Conservation (phyloP, 2,113 vertebrate species). For the Bagarius yarrelli region DNA sequence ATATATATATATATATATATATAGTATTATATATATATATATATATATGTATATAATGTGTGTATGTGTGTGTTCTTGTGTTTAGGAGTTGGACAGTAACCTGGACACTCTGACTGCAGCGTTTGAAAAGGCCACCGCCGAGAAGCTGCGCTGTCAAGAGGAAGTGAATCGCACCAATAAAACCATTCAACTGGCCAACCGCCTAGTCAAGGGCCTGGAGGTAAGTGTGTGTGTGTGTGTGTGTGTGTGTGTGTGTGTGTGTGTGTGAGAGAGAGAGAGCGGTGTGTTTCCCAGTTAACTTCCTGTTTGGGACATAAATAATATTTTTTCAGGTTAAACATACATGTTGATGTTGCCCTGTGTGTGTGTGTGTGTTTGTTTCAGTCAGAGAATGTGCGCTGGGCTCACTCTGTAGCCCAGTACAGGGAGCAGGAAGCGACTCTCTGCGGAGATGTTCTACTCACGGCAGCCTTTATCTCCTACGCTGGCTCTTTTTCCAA, state of each 20-base stretch:
- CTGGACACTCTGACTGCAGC: conserved; percentile 80
- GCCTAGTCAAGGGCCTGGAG: conserved; percentile 94
- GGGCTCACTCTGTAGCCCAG: conserved; percentile 71
- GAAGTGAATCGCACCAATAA: conserved; percentile 93
- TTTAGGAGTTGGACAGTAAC: conserved; percentile 84
- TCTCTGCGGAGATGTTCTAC: conserved; percentile 70
- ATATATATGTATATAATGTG: conserved; percentile 6
- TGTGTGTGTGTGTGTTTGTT: conserved; percentile 19
- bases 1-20: conserved; percentile 17
- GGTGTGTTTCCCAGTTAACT: not conserved
- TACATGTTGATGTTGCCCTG: not conserved
- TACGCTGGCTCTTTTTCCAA: conserved; percentile 73
- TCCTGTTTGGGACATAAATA: not conserved
- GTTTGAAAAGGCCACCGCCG: conserved; percentile 85
- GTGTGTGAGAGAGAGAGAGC: conserved; percentile 25
- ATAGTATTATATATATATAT: conserved; percentile 9
- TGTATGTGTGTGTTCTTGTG: conserved; percentile 23
- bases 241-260: conserved; percentile 9
- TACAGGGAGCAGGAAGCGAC: conserved; percentile 75
- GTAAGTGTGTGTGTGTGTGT: conserved; percentile 64
- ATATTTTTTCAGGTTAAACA: not conserved
- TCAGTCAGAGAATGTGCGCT: conserved; percentile 75
- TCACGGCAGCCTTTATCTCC: conserved; percentile 71
- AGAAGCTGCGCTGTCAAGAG: conserved; percentile 88
- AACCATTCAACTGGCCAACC: conserved; percentile 92